Evolutionary conservation across 2,113 vertebrate species (phyloP), one percentile per base, ranked within the genome.

Genomic region (Oryzias curvinotus): DNA sequence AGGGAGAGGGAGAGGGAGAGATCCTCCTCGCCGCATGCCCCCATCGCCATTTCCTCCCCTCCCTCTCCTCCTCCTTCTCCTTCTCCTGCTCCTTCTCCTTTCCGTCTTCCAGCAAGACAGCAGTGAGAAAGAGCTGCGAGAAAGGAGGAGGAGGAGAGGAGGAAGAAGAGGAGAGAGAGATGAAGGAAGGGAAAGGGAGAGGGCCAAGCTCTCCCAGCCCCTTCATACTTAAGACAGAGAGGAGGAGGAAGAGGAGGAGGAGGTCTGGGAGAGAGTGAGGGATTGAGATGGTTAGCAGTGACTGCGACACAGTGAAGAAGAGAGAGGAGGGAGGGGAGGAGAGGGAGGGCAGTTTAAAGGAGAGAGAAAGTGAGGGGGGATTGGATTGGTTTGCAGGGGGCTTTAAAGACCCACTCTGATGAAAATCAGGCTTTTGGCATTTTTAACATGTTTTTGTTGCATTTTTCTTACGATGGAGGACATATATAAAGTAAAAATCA

Each of bases 211-310:
- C 90, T 90, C 82, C 89, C 88, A 90, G 88, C 84, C 90, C 89
- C 89, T 90, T 91, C 91, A 94, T 92, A 87, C 92, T 94, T 93
- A 91, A 92, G 91, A 92, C 87, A 88, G 84, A 88, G 84, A 88
- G 83, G 42, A 63, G 61, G 59, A 84, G 89, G 83, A 71, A 78
- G 65, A 75, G 68, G 72, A 66, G 28, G 28, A 30, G 28, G 36
- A 36, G 21, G 21, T 23, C 36, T 36, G 36, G 36, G 66, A 55
- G 85, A 75, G 83, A 81, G 83, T 55, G 85, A 61, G 80, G 80
- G 84, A 85, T 80, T 77, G 86, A 84, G 86, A 88, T 86, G 82
- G 84, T 84, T 88, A 65, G 73, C 76, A 81, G 85, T 82, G 87
- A 87, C 86, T 88, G 87, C 87, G 87, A 90, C 87, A 90, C 73